Evolutionary conservation across 2,888 invertebrate genomes (phyloP).

Genomic region (Polyommatus iphigenia): DNA sequence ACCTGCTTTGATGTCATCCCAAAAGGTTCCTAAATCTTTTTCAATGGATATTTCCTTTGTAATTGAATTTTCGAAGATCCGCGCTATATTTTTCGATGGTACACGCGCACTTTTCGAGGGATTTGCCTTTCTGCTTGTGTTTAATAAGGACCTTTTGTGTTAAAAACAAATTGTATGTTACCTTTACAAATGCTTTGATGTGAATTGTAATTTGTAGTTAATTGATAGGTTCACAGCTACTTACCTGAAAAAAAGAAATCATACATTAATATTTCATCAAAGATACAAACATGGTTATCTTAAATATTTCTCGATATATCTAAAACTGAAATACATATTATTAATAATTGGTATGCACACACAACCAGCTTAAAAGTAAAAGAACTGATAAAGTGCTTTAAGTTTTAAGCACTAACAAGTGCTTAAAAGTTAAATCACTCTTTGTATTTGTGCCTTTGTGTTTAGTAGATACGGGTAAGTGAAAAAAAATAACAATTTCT

Average conservation of each 20-base stretch:
- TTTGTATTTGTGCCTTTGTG: too few species aligned
- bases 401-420: too few species aligned
- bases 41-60: conserved; percentile 1
- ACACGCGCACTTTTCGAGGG: neutral
- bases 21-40: conserved; percentile 17
- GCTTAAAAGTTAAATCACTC: too few species aligned
- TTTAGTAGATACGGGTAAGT: too few species aligned
- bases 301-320: neutral
- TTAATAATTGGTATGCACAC: too few species aligned
- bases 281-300: too few species aligned
- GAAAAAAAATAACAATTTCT: too few species aligned
- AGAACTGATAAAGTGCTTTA: too few species aligned
- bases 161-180: neutral
- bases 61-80: neutral
- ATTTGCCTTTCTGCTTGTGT: neutral
- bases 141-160: neutral
- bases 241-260: conserved; percentile 60
- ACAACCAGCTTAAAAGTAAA: too few species aligned
- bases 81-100: neutral
- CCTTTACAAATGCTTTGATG: neutral
- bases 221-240: conserved; percentile 44
- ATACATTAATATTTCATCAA: conserved; percentile 11
- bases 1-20: conserved; percentile 23
- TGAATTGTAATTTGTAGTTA: neutral
- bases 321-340: too few species aligned